A percentile compares a stretch with the other conserved stretches of the same genome.
These are phyloP conservation scores for Ctenopoma kingsleyae DNA, from an alignment of 2,797 vertebrate species.

Conservation along the genomic window DNA sequence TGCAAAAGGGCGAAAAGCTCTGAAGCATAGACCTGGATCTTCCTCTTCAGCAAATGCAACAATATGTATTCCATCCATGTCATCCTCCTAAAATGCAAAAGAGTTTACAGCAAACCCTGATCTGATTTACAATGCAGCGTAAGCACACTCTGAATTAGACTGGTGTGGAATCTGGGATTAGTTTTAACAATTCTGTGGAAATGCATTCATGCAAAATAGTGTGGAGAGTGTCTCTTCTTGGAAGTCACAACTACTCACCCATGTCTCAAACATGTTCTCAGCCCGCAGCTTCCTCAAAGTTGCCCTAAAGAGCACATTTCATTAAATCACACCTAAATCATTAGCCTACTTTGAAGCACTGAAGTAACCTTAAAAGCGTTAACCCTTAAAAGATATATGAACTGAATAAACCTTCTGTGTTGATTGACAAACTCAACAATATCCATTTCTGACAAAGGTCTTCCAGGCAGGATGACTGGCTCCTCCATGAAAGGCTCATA, in stretches of 20 bases:
- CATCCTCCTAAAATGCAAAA: slow-evolving; percentile 88
- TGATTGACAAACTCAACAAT: slow-evolving; percentile 93
- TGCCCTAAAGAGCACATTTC: slow-evolving; percentile 81
- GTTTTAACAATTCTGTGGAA: background rate
- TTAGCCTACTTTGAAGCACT: no score
- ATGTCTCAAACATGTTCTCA: slow-evolving; percentile 98
- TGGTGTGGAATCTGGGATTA: background rate
- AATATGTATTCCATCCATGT: slow-evolving; percentile 97
- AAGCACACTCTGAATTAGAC: no score
- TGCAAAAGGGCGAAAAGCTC: background rate
- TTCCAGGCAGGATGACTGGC: slow-evolving; percentile 90
- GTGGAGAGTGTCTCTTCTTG: background rate
- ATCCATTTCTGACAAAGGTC: slow-evolving; percentile 92
- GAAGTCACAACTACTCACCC: slow-evolving; percentile 85
- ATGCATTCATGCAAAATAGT: background rate
- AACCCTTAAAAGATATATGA: no score
- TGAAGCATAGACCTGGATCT: slow-evolving; percentile 89
- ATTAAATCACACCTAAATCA: background rate
- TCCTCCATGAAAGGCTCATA: slow-evolving; percentile 98
- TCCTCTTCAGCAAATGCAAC: slow-evolving; percentile 98
- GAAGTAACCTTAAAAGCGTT: background rate
- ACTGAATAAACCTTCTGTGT: slow-evolving; percentile 87
- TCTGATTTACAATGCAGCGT: background rate
- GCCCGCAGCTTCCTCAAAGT: slow-evolving; percentile 94
- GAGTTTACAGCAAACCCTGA: background rate